Evolutionary conservation across 2,797 vertebrate species (phyloP).

Genomic region (Lerista edwardsae): DNA sequence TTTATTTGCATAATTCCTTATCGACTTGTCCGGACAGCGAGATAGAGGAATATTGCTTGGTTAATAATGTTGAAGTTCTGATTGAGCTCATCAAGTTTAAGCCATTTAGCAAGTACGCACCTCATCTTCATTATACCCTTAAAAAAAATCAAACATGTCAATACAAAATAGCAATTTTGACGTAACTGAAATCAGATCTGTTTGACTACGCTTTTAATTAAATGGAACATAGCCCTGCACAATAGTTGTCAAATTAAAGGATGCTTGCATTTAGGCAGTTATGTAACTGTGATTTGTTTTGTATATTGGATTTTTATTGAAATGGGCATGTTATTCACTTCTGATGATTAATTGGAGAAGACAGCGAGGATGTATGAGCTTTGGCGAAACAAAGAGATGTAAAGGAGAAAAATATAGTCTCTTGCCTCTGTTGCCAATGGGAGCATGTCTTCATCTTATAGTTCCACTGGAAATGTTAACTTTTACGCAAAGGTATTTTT

Average conservation of each 20-base stretch:
- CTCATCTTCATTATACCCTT: slow-evolving; percentile 37
- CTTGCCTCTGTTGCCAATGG: neutral
- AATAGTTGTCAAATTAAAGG: slow-evolving; percentile 21
- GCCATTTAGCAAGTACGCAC: slow-evolving; percentile 37
- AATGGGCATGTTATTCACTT: slow-evolving; percentile 38
- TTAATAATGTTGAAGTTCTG: slow-evolving; percentile 20
- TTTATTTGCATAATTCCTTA: slow-evolving; percentile 11
- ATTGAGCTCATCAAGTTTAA: slow-evolving; percentile 22
- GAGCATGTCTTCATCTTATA: slow-evolving; percentile 13
- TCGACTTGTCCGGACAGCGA: slow-evolving; percentile 17
- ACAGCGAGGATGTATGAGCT: slow-evolving; percentile 30
- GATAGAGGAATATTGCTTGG: slow-evolving; percentile 12
- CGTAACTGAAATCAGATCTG: slow-evolving; percentile 28
- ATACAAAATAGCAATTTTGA: slow-evolving; percentile 44
- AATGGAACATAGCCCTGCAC: slow-evolving; percentile 34
- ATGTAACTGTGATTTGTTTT: neutral
- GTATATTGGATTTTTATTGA: slow-evolving; percentile 45
- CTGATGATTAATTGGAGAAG: slow-evolving; percentile 29
- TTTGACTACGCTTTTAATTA: slow-evolving; percentile 53
- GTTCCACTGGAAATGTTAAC: neutral
- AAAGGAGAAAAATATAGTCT: slow-evolving; percentile 22
- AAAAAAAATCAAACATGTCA: slow-evolving; percentile 37
- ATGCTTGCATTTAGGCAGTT: slow-evolving; percentile 17
- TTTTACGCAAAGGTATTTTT: slow-evolving; percentile 7
- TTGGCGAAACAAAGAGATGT: neutral